Evolutionary conservation across 2,113 vertebrate genomes (phyloP).

Genomic region (Dasyprocta punctata): DNA sequence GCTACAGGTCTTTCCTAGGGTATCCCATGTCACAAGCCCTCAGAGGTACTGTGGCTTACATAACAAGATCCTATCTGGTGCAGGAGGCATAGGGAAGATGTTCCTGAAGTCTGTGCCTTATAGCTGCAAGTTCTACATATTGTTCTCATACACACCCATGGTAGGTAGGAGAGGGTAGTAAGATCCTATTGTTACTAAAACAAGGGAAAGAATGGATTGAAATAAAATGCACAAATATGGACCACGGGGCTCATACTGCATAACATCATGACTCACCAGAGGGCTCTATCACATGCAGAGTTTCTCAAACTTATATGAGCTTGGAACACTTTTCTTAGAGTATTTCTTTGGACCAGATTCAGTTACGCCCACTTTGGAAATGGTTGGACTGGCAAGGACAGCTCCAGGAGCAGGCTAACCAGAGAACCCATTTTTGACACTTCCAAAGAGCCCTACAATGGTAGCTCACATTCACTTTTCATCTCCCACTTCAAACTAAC

Average conservation of each 20-base stretch:
- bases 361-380: not conserved
- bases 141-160: not conserved
- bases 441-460: too few species aligned
- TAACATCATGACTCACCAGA: not conserved
- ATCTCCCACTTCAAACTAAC: not conserved
- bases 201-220: not conserved
- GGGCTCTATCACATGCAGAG: rapidly evolving
- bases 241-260: not conserved
- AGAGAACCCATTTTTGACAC: not conserved
- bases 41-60: not conserved
- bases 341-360: not conserved
- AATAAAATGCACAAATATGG: not conserved
- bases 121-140: not conserved
- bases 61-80: not conserved
- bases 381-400: not conserved
- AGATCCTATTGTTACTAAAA: not conserved
- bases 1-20: too few species aligned
- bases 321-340: not conserved
- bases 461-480: not conserved
- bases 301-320: not conserved
- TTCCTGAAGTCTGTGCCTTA: not conserved
- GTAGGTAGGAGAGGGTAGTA: not conserved
- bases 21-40: too few species aligned
- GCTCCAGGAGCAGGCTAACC: not conserved
- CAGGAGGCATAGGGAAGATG: not conserved